Conservation (phyloP, 2,113 vertebrate species). For the Mola mola region DNA sequence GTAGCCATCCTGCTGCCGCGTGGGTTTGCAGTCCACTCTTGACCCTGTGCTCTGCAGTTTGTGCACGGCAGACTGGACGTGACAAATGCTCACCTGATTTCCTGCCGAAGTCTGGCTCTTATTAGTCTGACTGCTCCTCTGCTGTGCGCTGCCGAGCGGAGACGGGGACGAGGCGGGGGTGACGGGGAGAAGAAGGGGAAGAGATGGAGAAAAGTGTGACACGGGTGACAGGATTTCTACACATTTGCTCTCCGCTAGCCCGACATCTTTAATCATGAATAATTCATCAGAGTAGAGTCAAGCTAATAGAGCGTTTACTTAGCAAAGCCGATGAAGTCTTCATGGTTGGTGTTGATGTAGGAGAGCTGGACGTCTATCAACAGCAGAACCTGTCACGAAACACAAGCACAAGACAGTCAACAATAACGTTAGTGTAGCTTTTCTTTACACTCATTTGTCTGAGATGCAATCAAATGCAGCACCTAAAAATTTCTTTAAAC, state of each 20-base stretch:
- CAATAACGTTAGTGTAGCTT: too few species aligned
- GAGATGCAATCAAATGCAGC: too few species aligned
- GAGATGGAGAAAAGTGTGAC: constrained; percentile 20
- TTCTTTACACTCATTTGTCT: too few species aligned
- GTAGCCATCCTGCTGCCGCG: constrained; percentile 19
- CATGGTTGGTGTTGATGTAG: constrained; percentile 94
- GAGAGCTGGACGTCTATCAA: constrained; percentile 93
- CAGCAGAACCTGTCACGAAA: constrained; percentile 90
- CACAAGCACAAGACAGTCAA: too few species aligned
- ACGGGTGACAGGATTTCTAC: background rate
- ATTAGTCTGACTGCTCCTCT: constrained; percentile 92
- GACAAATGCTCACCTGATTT: constrained; percentile 87
- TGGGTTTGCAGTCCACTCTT: constrained; percentile 10
- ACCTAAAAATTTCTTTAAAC: too few species aligned
- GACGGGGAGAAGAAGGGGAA: background rate
- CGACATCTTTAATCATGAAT: constrained; percentile 9
- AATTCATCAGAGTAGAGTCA: constrained; percentile 37
- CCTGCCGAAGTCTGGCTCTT: constrained; percentile 90
- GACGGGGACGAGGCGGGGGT: constrained; percentile 5
- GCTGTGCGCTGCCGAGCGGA: constrained; percentile 86
- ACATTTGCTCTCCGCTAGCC: constrained; percentile 12
- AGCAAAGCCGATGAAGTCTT: constrained; percentile 95
- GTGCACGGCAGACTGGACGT: constrained; percentile 18
- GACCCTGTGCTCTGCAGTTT: constrained; percentile 31
- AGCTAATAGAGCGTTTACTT: constrained; percentile 82